These are phyloP conservation scores for Akabosia matsudoensis DNA, from an alignment of 1,140 invertebrate genomes.

Conservation along the genomic window DNA sequence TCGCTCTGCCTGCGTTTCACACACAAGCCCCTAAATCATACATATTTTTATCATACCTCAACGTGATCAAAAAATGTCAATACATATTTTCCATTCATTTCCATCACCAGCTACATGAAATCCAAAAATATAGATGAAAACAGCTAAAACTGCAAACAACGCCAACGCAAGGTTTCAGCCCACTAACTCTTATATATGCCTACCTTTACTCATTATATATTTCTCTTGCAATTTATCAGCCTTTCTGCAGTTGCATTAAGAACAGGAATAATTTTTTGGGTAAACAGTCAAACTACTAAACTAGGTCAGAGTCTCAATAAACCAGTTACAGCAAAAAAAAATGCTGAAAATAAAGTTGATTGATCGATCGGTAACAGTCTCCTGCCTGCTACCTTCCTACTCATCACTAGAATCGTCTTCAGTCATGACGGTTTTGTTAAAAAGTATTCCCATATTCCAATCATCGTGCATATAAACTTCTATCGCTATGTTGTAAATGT, in stretches of 20 bases:
- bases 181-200: background rate
- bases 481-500: background rate
- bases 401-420: background rate
- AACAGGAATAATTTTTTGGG: background rate
- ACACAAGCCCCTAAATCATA: too few relatives aligned
- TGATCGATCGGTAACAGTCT: background rate
- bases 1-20: too few relatives aligned
- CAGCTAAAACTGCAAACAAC: too few relatives aligned
- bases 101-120: too few relatives aligned
- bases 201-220: background rate
- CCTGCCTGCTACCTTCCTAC: background rate
- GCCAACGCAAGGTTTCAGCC: too few relatives aligned
- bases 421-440: background rate
- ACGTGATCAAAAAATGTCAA: too few relatives aligned
- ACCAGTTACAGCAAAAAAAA: background rate
- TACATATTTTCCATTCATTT: too few relatives aligned
- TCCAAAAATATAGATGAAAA: too few relatives aligned
- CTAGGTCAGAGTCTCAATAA: background rate
- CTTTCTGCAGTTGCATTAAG: background rate
- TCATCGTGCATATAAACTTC: background rate
- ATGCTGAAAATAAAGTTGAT: constrained; percentile 5
- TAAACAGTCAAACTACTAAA: background rate
- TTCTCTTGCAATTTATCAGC: background rate
- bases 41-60: too few relatives aligned
- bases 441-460: background rate